Evolutionary conservation across 2,888 invertebrate genomes (phyloP).

Genomic region (Microchrysa polita): DNA sequence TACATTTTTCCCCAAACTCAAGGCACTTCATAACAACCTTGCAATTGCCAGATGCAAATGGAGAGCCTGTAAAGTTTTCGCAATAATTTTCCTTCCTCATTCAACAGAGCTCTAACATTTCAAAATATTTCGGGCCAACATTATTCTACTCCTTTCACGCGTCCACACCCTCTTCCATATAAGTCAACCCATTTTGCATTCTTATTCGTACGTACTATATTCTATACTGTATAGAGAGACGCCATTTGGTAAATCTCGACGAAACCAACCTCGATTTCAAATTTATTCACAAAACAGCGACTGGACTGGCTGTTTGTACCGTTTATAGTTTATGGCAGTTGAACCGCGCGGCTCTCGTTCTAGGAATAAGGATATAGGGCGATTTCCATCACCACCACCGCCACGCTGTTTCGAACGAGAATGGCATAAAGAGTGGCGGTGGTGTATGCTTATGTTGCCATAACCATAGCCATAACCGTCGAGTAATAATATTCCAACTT

Average conservation of each 20-base stretch:
- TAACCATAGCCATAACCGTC: constrained; percentile 48
- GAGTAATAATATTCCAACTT: constrained; percentile 50
- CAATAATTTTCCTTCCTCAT: not conserved
- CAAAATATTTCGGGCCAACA: not conserved
- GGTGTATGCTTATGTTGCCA: constrained; percentile 43
- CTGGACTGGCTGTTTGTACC: constrained; percentile 40
- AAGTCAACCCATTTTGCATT: not conserved
- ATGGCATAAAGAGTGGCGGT: constrained; percentile 20
- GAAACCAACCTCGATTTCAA: constrained; percentile 47
- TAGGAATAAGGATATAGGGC: constrained; percentile 15
- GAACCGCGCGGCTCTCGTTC: constrained; percentile 24
- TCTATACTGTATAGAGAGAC: not conserved
- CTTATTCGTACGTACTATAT: not conserved
- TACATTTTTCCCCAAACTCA: not conserved
- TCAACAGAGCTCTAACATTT: constrained; percentile 7
- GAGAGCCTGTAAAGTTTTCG: not conserved
- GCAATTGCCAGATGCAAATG: not conserved
- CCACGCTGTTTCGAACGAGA: no score
- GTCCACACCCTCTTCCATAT: not conserved
- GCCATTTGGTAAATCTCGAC: constrained; percentile 46
- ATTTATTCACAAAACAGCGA: constrained; percentile 47
- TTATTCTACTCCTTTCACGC: not conserved
- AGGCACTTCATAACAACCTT: not conserved
- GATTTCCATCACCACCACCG: constrained; percentile 20
- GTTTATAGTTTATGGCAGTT: constrained; percentile 28